phyloP scores from a whole-genome alignment of 2,113 vertebrate genomes.

The Bubo blakistoni region DNA sequence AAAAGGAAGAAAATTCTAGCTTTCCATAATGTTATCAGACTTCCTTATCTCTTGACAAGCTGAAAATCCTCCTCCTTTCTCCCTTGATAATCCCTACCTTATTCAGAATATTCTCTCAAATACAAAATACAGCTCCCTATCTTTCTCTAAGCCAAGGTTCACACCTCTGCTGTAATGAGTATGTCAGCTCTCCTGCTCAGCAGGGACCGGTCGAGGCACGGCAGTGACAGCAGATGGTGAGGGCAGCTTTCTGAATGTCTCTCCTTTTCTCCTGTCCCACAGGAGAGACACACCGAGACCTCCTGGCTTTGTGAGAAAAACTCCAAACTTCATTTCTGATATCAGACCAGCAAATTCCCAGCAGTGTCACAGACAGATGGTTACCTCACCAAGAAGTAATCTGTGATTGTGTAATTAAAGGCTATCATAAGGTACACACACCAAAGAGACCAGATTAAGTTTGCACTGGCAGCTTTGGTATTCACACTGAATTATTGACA shows the following conservation, averaged over 20 bases:
- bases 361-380: neutral
- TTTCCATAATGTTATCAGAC: neutral
- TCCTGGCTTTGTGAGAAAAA: neutral
- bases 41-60: neutral
- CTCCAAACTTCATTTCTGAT: neutral
- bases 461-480: neutral
- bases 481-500: neutral
- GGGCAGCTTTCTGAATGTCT: neutral
- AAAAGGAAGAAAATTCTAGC: neutral
- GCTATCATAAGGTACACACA: neutral
- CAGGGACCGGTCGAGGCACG: rapidly evolving
- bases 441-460: neutral
- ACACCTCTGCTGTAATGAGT: neutral
- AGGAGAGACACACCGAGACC: neutral
- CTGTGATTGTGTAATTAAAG: neutral
- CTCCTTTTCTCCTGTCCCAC: neutral
- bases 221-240: neutral
- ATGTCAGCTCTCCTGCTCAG: neutral
- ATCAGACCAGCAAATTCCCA: neutral
- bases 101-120: neutral
- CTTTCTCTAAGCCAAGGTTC: neutral
- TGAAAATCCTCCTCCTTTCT: neutral
- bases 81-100: neutral
- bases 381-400: neutral
- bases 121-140: neutral